Evolutionary conservation across 2,797 vertebrate genomes (phyloP).

Genomic region (Rhinichthys osculus): DNA sequence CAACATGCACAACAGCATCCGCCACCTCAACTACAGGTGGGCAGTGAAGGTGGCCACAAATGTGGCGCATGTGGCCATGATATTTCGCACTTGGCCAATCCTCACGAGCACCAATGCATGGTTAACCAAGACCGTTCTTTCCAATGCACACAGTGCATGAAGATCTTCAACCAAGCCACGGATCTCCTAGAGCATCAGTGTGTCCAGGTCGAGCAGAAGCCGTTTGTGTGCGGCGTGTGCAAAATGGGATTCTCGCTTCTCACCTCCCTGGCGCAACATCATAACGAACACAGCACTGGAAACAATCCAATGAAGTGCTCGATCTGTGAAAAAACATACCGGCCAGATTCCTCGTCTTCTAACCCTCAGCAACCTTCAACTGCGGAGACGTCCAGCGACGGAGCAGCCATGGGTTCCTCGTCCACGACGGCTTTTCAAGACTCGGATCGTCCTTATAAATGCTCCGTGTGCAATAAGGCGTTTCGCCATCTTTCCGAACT

Average conservation of each 20-base stretch:
- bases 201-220: conserved; percentile 95
- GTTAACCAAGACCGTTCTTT: conserved; percentile 93
- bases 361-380: conserved; percentile 81
- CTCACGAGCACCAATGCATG: conserved; percentile 96
- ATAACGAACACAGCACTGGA: conserved; percentile 88
- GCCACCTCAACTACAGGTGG: conserved; percentile 77
- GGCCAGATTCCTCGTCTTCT: conserved; percentile 79
- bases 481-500: conserved; percentile 96
- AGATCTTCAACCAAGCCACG: conserved; percentile 97
- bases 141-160: conserved; percentile 98
- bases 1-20: conserved; percentile 64
- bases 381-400: conserved; percentile 76
- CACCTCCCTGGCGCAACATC: conserved; percentile 93
- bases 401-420: conserved; percentile 74
- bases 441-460: conserved; percentile 91
- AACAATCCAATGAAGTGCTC: conserved; percentile 93
- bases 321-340: conserved; percentile 96
- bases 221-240: conserved; percentile 94
- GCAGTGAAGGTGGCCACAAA: conserved; percentile 87
- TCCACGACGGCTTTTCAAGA: conserved; percentile 73
- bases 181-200: conserved; percentile 97
- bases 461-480: conserved; percentile 94
- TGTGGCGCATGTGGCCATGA: conserved; percentile 93
- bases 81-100: conserved; percentile 90
- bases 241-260: conserved; percentile 98